phyloP scores from a whole-genome alignment of 2,113 vertebrate genomes.

The Ammodytes dubius region DNA sequence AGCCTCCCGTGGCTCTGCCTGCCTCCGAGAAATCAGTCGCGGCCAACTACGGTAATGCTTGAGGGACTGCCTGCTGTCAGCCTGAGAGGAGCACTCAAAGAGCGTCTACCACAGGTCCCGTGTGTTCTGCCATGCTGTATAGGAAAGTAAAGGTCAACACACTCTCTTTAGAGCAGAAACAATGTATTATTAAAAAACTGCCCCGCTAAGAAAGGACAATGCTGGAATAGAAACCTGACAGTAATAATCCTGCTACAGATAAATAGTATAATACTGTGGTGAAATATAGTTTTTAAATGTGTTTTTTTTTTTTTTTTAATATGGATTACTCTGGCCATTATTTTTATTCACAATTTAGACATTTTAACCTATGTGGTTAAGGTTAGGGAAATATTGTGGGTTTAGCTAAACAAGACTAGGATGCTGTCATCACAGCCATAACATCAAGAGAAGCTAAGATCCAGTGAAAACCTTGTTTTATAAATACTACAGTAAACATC shows the following conservation, averaged over 20 bases:
- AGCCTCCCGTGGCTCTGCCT: slow-evolving; percentile 71
- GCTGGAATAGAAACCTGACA: slow-evolving; percentile 32
- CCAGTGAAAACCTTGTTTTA: neutral
- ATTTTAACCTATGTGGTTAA: neutral
- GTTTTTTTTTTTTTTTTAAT: neutral
- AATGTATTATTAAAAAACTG: slow-evolving; percentile 5
- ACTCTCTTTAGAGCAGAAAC: slow-evolving; percentile 50
- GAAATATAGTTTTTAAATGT: neutral
- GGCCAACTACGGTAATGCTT: slow-evolving; percentile 71
- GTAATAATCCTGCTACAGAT: slow-evolving; percentile 26
- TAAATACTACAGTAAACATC: neutral
- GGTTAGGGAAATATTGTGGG: too few species aligned
- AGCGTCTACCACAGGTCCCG: slow-evolving; percentile 67
- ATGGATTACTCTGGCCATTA: neutral
- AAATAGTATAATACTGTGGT: neutral
- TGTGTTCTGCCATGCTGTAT: slow-evolving; percentile 67
- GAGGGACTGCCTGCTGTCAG: slow-evolving; percentile 78
- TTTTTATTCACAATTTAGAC: neutral
- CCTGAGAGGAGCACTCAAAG: slow-evolving; percentile 69
- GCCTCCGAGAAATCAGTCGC: slow-evolving; percentile 78
- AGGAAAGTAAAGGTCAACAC: slow-evolving; percentile 46
- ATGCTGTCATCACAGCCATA: slow-evolving; percentile 27
- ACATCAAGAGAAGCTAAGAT: neutral
- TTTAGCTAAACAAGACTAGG: slow-evolving; percentile 36
- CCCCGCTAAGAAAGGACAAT: slow-evolving; percentile 5